These are phyloP conservation scores for Malacoctenus gilli DNA, from an alignment of 2,797 vertebrate genomes.

Conservation along the genomic window DNA sequence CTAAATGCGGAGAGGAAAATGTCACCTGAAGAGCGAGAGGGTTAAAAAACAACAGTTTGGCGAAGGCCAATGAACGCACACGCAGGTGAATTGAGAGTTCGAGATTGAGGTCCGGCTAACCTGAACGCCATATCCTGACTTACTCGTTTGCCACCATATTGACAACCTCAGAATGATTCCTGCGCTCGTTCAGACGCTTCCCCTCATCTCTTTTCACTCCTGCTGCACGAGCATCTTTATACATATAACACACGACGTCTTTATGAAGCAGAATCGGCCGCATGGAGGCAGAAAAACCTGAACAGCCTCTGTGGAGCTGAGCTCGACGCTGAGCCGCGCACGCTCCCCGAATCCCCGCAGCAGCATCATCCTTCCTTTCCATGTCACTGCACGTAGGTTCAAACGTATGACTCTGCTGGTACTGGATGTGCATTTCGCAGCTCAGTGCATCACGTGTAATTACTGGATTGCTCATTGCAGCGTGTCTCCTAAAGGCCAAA, in stretches of 20 bases:
- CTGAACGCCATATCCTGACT: no score
- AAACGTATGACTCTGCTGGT: conserved; percentile 38
- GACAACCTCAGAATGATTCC: no score
- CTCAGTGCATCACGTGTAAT: conserved; percentile 25
- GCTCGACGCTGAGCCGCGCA: conserved; percentile 26
- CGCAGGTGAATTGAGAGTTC: no score
- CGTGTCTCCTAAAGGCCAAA: conserved; percentile 36
- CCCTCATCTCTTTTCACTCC: conserved; percentile 2
- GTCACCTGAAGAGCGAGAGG: no score
- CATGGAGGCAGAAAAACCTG: conserved; percentile 7
- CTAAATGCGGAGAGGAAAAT: no score
- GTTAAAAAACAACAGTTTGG: no score
- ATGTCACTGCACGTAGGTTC: conserved; percentile 39
- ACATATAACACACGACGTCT: neutral
- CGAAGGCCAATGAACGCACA: no score
- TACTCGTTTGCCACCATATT: no score
- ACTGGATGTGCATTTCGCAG: conserved; percentile 34
- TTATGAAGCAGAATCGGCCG: conserved; percentile 9
- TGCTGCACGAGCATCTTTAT: no score
- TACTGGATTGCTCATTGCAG: conserved; percentile 34
- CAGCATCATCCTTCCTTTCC: conserved; percentile 46
- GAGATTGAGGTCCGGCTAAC: no score
- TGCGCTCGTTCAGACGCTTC: no score
- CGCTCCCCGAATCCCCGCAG: conserved; percentile 36
- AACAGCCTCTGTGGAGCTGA: conserved; percentile 15